Base-by-base conservation (phyloP, 2,797 vertebrate genomes). In the Periparus ater region DNA sequence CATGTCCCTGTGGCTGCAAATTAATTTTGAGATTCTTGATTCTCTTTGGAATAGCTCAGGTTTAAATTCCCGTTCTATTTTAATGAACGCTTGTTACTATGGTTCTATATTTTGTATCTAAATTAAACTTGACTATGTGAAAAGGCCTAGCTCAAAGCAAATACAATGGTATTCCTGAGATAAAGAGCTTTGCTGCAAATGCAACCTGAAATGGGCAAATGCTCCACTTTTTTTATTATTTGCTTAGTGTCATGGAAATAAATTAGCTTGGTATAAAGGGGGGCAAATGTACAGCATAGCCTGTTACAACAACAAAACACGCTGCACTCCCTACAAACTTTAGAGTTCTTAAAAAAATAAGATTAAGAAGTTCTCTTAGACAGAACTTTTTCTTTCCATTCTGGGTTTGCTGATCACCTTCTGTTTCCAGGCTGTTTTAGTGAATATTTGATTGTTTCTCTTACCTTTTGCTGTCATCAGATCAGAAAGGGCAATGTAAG, bases 51-150 rank as follows among this genome's bases (percentile, higher is more conserved):
- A 91, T 95, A 95, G 88, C 76, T 89, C n/a, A 84, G 63, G 32
- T 97, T 96, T 93, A 95, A 95, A 94, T 82, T 63, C 45, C 71
- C 8, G 8, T 93, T 95, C 88, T 94, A 14, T 91, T 93, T 91
- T 67, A 75, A 95, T 76, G 58, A 95, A 82, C 77, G 50, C 78
- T 86, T 96, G 84, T 92, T 96, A 91, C 85, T 84, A 25, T 93
- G n/a, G 44, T 60, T 96, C 55, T 92, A 6, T 88, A 63, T 91
- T 97, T 97, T 96, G 55, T 85, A 85, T 83, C 87, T 94, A 93
- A 96, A 97, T 98, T 96, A 89, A 79, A 87, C 71, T 57, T 63
- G 82, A 86, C 83, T 95, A 26, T 77, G 50, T 97, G 93, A 96
- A 97, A 97, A 96, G 76, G 62, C 48, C 75, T 65, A 44, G 27